Conservation (phyloP, 2,797 vertebrate species). For the Propithecus perrieri region DNA sequence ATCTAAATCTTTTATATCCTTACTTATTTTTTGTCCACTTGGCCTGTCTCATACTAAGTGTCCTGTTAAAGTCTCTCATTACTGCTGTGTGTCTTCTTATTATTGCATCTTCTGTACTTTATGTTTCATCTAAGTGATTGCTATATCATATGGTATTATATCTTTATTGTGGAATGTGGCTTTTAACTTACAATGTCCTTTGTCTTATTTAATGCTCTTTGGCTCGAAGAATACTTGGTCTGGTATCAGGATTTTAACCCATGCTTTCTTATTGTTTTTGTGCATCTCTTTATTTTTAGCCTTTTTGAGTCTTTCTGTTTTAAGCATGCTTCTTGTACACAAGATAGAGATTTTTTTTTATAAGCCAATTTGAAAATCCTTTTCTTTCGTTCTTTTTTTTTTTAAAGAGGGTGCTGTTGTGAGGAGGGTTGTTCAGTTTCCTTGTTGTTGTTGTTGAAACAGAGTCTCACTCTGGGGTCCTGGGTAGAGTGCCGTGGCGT, state of each 20-base stretch:
- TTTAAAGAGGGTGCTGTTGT: too few relatives aligned
- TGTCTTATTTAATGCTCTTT: not conserved
- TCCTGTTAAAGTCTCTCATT: not conserved
- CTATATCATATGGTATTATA: not conserved
- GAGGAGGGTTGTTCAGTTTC: too few relatives aligned
- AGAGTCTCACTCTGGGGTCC: too few relatives aligned
- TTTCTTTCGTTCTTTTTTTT: too few relatives aligned
- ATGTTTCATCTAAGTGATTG: not conserved
- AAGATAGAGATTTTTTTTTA: not conserved
- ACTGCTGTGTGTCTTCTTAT: not conserved
- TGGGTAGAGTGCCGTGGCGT: too few relatives aligned
- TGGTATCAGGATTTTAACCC: not conserved
- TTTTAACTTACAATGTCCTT: not conserved
- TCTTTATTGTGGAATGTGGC: not conserved
- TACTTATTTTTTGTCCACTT: not conserved
- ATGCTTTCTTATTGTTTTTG: not conserved
- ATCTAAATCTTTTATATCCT: not conserved
- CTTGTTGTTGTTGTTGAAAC: too few relatives aligned
- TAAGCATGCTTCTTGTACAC: not conserved
- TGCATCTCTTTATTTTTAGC: not conserved
- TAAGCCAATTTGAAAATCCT: not conserved
- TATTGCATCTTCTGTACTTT: not conserved
- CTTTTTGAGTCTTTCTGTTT: not conserved
- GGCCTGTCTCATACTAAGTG: not conserved
- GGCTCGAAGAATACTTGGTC: not conserved